Conservation (phyloP, 1,140 invertebrate species). For the Neotoxoptera formosana region DNA sequence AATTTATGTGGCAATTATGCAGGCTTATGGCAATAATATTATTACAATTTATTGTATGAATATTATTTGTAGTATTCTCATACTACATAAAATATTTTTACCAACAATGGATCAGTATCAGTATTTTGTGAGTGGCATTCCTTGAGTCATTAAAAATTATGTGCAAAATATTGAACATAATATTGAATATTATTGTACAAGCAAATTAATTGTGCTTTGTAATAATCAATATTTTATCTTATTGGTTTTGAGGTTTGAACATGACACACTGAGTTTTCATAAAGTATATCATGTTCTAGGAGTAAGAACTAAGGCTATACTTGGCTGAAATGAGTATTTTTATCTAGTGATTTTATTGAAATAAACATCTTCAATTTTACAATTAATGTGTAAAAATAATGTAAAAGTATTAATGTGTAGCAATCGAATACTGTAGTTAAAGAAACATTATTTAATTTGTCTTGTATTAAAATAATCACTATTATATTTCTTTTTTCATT, state of each 20-base stretch:
- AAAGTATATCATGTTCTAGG: conserved; percentile 29
- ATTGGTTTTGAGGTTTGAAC: not conserved
- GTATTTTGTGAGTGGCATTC: conserved; percentile 15
- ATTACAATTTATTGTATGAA: not conserved
- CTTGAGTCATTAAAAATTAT: not conserved
- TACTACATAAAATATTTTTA: conserved; percentile 6
- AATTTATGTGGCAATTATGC: conserved; percentile 88
- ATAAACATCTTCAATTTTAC: not conserved
- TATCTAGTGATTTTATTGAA: not conserved
- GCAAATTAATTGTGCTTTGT: not conserved
- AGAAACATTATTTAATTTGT: not conserved
- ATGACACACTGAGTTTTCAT: not conserved
- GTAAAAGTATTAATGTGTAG: not conserved
- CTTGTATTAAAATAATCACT: conserved; percentile 30
- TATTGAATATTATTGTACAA: not conserved
- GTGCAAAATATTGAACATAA: not conserved
- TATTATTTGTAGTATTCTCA: conserved; percentile 10
- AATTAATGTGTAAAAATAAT: not conserved
- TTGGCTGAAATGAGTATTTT: conserved; percentile 22
- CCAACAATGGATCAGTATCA: not conserved
- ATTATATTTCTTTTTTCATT: not conserved
- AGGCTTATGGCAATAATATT: conserved; percentile 73
- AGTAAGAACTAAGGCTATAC: conserved; percentile 43
- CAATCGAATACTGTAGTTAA: conserved; percentile 22
- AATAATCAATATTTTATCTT: not conserved